phyloP scores from a whole-genome alignment of 2,797 vertebrate species.

The Hippopotamyrus pictus region DNA sequence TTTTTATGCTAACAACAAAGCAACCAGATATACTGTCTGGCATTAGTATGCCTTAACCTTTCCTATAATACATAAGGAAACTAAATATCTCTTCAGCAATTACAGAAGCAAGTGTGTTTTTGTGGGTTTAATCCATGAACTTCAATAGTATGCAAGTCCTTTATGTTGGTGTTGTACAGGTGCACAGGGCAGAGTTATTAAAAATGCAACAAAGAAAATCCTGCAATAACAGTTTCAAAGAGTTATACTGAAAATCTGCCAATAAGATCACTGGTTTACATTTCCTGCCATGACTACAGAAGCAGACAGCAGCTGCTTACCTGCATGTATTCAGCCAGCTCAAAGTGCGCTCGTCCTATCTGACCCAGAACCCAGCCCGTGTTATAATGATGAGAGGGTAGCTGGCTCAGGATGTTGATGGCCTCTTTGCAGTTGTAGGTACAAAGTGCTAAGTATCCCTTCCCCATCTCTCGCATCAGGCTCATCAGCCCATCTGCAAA shows the following conservation, averaged over 20 bases:
- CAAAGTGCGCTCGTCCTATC: constrained; percentile 93
- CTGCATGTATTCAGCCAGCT: constrained; percentile 94
- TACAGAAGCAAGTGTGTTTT: background rate
- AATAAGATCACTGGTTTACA: background rate
- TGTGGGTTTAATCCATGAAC: background rate
- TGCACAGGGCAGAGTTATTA: background rate
- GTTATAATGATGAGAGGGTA: constrained; percentile 95
- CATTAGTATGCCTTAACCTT: background rate
- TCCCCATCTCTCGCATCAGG: constrained; percentile 86
- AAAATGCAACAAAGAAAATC: background rate
- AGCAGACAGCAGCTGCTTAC: constrained; percentile 48
- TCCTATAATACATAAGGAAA: background rate
- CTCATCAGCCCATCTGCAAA: constrained; percentile 78
- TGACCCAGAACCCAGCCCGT: constrained; percentile 95
- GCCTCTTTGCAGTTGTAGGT: constrained; percentile 96
- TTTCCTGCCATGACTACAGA: background rate
- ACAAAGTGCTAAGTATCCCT: constrained; percentile 88
- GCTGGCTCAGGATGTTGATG: constrained; percentile 81
- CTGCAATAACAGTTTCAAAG: background rate
- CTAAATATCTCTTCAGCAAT: background rate
- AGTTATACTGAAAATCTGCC: background rate
- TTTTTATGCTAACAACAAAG: background rate
- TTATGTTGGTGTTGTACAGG: background rate
- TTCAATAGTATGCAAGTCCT: background rate
- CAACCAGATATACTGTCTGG: background rate